These are phyloP conservation scores for Alces alces DNA, from an alignment of 2,113 vertebrate genomes.

Conservation along the genomic window DNA sequence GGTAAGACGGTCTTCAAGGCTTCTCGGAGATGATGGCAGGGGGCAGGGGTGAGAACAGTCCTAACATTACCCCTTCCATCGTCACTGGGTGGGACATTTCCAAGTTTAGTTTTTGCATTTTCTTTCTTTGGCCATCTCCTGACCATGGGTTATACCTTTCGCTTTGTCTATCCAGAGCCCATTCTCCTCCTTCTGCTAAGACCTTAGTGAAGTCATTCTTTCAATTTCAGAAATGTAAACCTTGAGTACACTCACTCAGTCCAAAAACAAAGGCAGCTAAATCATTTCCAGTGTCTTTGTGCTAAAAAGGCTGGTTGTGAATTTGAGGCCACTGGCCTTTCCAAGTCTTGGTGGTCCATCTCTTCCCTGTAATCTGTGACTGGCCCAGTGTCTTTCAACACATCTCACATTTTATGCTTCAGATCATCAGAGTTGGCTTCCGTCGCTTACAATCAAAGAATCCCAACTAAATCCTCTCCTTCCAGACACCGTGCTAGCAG, in stretches of 20 bases:
- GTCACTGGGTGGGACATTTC: neutral
- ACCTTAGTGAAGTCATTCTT: neutral
- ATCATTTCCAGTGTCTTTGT: neutral
- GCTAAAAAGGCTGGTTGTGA: neutral
- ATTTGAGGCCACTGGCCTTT: neutral
- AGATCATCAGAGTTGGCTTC: neutral
- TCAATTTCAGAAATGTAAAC: neutral
- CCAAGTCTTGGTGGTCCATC: neutral
- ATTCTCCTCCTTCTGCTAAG: neutral
- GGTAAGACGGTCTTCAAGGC: neutral
- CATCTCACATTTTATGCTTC: neutral
- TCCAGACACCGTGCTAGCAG: neutral
- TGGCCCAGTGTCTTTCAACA: neutral
- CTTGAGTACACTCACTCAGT: neutral
- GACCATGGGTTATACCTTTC: neutral
- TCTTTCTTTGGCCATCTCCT: neutral
- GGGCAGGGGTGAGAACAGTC: neutral
- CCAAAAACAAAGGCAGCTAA: neutral
- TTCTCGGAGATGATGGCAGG: neutral
- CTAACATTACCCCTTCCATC: neutral
- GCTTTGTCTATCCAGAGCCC: neutral
- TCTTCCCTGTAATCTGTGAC: neutral
- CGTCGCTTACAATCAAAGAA: neutral
- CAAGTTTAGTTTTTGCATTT: neutral
- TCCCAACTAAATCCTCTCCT: neutral